Evolutionary conservation across 2,888 invertebrate genomes (phyloP), one percentile per base, ranked within the genome.

Genomic region (Fissipunctia ypsillon): DNA sequence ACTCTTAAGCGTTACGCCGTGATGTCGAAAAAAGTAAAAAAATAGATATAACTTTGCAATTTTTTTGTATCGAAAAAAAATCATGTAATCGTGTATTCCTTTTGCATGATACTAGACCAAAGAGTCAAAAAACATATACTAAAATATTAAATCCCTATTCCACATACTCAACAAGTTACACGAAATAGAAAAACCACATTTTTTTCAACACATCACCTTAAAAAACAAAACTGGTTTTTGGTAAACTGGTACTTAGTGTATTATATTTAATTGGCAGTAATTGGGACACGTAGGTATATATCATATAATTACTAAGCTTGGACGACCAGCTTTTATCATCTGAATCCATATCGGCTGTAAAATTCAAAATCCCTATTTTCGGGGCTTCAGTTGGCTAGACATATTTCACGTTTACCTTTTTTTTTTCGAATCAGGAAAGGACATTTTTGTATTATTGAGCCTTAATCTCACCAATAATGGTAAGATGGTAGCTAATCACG

Each of bases 311-410:
- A 9, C 60, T 60, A 60, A 60, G 25, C 5, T 25, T 25, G 7
- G 12, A n/a, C 41, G 14, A 16, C 22, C 41, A 31, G 31, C 12
- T 43, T 31, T 48, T 50, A 41, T 31, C 19, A 25, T 56, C 19
- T 22, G n/a, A 50, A 73, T 16, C n/a, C 19, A 72, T 48, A 28
- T 71, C 31, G 16, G 41, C 22, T 50, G n/a, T 16, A 12, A n/a
- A n/a, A 9, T 28, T 10, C 19, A 28, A n/a, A 45, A 71, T 57
- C 5, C 3, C 4, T 31, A 25, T 69, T 48, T 38, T 10, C 19
- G 9, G 35, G 6, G 12, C 16, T 35, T 12, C 19, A 19, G 38
- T 1, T 38, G 25, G n/a, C 19, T 31, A 57, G 38, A 38, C 38
- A 38, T 9, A 48, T 22, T 54, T 19, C 14, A 22, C 10, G 25